Base-by-base conservation (phyloP, 2,113 vertebrate species). In the Microtus montanus region DNA sequence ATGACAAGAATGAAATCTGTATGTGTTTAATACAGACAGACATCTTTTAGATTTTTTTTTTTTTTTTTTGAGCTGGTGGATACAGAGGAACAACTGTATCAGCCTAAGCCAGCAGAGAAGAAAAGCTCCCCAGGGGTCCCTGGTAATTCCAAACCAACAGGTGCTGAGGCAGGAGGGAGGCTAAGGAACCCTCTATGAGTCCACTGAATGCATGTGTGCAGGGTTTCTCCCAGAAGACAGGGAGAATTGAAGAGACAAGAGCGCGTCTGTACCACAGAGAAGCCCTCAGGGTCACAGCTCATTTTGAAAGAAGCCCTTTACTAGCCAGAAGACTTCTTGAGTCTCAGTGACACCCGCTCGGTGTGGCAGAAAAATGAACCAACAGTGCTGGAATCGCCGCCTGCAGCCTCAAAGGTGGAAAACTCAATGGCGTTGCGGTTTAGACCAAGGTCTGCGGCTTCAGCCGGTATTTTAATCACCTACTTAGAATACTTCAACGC, bases 91-190 rank as follows among this genome's bases (percentile, higher is more conserved):
- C n/a, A 41, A 90, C 80, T 85, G 58, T 61, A 80, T 87, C 64
- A 87, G 47, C 73, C n/a, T 89, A 44, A 75, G 77, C 35, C 71
- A 83, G n/a, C 52, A 79, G 83, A 97, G 49, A 54, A 38, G 15
- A 41, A 93, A 85, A 20, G 44, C 26, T 82, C 77, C 24, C 41
- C 17, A 71, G 61, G 22, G 44, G n/a, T 83, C 68, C 73, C 17
- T 68, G 28, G 58, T 86, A 93, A 68, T 77, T 96, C 52, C 64
- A 86, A 90, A 94, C 70, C 71, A 94, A 80, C 49, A 68, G 68
- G 49, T 85, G 52, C n/a, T 79, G 7, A 33, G n/a, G 17, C 68
- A 17, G 14, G 33, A 64, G 28, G 38, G 2, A 70, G 2, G 1
- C 47, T 14, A 84, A 70, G 87, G 91, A 91, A 41, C 73, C 41